Base-by-base conservation (phyloP, 2,113 vertebrate genomes). In the Planiliza haematocheilus region DNA sequence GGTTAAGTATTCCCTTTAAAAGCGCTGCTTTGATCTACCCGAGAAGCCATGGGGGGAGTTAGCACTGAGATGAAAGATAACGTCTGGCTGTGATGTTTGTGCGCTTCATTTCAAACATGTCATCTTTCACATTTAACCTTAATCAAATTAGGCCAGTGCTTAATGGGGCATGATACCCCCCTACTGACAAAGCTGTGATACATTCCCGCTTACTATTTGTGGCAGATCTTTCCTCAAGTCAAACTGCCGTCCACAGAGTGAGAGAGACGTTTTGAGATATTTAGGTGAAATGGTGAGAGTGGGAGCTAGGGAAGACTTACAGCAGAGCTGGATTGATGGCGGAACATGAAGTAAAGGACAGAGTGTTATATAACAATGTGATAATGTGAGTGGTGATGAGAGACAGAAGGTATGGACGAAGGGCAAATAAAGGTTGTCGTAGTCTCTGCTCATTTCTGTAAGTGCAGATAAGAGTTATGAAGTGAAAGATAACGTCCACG, bases 1-100 rank as follows among this genome's bases (percentile, higher is more conserved):
- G 12, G 69, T 90, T 87, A 69, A 69, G 55, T 70, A 85, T 90
- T 90, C 86, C 70, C 80, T 89, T 85, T 85, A 82, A 79, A 82
- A 80, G 9, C 6, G 6, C 16, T 1, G 57, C 89, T 88, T 88
- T 89, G 88, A 92, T 87, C 77, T 51, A 18, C 30, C 43, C 1
- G n/a, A 60, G 82, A 41, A 39, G 64, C 67, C 49, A 17, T 42
- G 41, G 69, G 71, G 83, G 50, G 17, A 73, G 52, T 74, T 77
- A 48, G 72, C 12, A 34, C 62, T 18, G 56, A 77, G 83, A 88
- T 87, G 68, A 89, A 88, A 87, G 84, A 83, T 77, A 69, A 59
- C 8, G 30, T 62, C 65, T 57, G 17, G 20, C 78, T 90, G 81
- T 77, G 78, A 85, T 82, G 82, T 85, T 74, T 78, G 60, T 49